A percentile compares a stretch with the other conserved stretches of the same genome.
Conservation (phyloP, 1,140 invertebrate genomes). For the Aphelenchoides avenae region DNA sequence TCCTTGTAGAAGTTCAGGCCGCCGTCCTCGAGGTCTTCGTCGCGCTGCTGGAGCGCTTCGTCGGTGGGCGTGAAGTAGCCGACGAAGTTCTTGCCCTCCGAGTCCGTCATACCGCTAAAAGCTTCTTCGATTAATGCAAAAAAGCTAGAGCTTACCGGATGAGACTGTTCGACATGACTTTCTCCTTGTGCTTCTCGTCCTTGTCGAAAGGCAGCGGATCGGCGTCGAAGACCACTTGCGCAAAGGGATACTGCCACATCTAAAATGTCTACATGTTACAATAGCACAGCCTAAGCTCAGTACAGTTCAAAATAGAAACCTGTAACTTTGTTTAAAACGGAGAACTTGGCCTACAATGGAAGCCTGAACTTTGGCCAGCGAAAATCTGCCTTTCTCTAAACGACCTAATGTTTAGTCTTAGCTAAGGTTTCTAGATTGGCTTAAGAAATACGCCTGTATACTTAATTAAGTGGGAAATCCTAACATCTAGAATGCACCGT, state of each 20-base stretch:
- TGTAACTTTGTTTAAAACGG: no score
- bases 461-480: no score
- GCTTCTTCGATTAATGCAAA: constrained; percentile 7
- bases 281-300: constrained; percentile 3
- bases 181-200: constrained; percentile 70
- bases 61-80: constrained; percentile 94
- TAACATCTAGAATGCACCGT: no score
- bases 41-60: constrained; percentile 70
- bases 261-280: constrained; percentile 16
- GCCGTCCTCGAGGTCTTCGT: constrained; percentile 26
- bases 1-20: constrained; percentile 33
- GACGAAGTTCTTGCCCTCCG: constrained; percentile 95
- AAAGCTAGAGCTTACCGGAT: not conserved
- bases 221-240: constrained; percentile 95
- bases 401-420: no score
- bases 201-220: constrained; percentile 73
- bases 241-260: constrained; percentile 84
- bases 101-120: constrained; percentile 73
- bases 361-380: no score
- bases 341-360: no score
- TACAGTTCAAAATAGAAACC: not conserved
- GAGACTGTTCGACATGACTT: constrained; percentile 17
- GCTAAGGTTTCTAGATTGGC: no score
- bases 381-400: no score
- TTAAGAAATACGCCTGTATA: no score